Percentiles rank a stretch among this genome's conserved stretches.
Conservation (phyloP, 2,113 vertebrate genomes). For the Porphyrio hochstetteri region DNA sequence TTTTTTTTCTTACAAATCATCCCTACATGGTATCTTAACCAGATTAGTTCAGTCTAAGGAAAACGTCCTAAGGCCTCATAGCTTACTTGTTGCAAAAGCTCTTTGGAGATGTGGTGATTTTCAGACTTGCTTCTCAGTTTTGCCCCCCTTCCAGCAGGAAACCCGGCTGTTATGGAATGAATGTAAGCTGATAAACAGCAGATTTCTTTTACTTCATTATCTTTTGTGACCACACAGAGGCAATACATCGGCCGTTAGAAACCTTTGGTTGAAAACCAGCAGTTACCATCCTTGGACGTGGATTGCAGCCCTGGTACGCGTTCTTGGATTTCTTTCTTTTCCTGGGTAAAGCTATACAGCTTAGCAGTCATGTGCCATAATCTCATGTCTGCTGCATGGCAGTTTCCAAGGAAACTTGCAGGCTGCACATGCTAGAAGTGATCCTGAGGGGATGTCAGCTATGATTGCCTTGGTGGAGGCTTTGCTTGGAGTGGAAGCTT, state of each 20-base stretch:
- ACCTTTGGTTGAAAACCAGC: background rate
- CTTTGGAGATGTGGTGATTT: background rate
- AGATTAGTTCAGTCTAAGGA: background rate
- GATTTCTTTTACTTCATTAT: background rate
- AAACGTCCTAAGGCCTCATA: background rate
- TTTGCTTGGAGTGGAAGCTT: constrained; percentile 20
- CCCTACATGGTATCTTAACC: background rate
- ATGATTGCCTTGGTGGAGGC: background rate
- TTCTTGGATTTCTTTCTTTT: constrained; percentile 26
- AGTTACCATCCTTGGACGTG: background rate
- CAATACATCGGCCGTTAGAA: background rate
- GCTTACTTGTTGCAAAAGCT: background rate
- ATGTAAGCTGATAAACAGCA: background rate
- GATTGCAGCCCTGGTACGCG: background rate
- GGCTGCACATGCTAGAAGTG: constrained; percentile 52
- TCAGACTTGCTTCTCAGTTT: background rate
- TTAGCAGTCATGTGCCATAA: constrained; percentile 53
- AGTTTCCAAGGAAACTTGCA: constrained; percentile 66
- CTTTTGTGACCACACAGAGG: background rate
- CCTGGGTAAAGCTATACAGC: background rate
- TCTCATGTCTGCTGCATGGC: constrained; percentile 60
- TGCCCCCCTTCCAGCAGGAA: background rate
- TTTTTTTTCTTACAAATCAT: background rate
- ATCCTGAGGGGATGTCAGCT: constrained; percentile 53
- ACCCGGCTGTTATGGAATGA: background rate